Evolutionary conservation across 30 jellyfish, hydroid and myxozoan species (phyloP), one percentile per base, ranked within the genome.

Genomic region (Clytia hemisphaerica): DNA sequence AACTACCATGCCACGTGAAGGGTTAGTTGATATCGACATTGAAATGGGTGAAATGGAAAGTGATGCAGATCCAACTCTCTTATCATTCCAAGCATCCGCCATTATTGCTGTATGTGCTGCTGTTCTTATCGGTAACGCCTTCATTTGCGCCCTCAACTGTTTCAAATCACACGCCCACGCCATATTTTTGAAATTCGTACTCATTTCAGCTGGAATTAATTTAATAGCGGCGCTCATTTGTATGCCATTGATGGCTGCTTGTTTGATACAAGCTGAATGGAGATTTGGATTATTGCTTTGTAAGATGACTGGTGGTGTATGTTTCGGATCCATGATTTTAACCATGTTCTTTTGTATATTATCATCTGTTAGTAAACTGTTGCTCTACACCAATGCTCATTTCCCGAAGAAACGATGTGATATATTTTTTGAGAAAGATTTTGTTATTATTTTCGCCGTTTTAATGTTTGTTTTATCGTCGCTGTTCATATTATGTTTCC

Each of bases 221-320:
- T 58, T 81, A 61, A 31, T 77, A 10, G 94, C 98, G 12, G 93
- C 98, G 32, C 76, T 89, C 16, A 70, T 89, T 14, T 66, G 89
- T 78, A 89, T 89, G 98, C 98, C 98, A 26, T 71, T 89, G n/a
- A 79, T 89, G 95, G 98, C 98, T 5, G 88, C 98, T 9, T 76
- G 92, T 15, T 72, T 89, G 37, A 65, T 89, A 35, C 93, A 89
- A 63, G 85, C 93, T 28, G 95, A 89, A 67, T 89, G 98, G 98
- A 82, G 78, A 29, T 89, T 61, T 72, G 98, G 98, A 38, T 89
- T 72, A 61, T 69, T 82, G 6, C 67, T 89, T 0, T 89, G 98
- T 82, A 89, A 89, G 53, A 72, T 76, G 63, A 80, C 95, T 19
- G 98, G 98, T 30, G 44, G 71, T 18, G 47, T 89, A 16, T 89